Base-by-base conservation (phyloP, 2,113 vertebrate species). In the Odobenus rosmarus region DNA sequence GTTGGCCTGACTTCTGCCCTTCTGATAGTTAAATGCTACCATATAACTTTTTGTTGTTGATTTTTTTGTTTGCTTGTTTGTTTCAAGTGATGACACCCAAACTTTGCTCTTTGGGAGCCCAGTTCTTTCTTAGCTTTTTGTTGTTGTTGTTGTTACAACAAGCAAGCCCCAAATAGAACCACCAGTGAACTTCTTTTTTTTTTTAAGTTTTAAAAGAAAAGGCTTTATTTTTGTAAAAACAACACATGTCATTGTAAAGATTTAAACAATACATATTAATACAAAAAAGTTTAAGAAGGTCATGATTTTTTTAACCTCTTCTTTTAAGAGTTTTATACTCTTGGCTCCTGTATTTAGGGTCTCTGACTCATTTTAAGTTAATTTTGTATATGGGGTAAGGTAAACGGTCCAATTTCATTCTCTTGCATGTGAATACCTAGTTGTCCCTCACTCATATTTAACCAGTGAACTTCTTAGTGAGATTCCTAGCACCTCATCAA, bases 271-370 rank as follows among this genome's bases (percentile, higher is more conserved):
- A 49, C 42, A 49, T 49, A 49, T 49, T 26, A 31, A 77, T 49
- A 31, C 26, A 31, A 49, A 77, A 42, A 49, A 31, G 74, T 77
- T 77, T 77, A 77, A 49, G 46, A 77, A 16, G 26, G 74, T 76
- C 42, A 77, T 49, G 42, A 49, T 26, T 31, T 49, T 46, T 55
- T 49, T 46, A 76, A 88, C 9, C 18, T 7, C 10, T 85, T 81
- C 26, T 64, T 80, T 82, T 24, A 74, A 72, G 64, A 90, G 16
- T 74, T 31, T n/a, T 74, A 64, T 15, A 79, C 28, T 89, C 80
- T 92, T 89, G 81, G 26, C 61, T 95, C 36, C 94, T 87, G n/a
- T 53, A 86, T 83, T 74, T 71, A 93, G 67, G 46, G 53, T 71
- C 16, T 92, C 24, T 92, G 51, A 88, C 26, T 1, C 18, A 93